Percentiles rank a stretch among this genome's conserved stretches.
Conservation (phyloP, 2,797 vertebrate genomes). For the Acomys russatus region DNA sequence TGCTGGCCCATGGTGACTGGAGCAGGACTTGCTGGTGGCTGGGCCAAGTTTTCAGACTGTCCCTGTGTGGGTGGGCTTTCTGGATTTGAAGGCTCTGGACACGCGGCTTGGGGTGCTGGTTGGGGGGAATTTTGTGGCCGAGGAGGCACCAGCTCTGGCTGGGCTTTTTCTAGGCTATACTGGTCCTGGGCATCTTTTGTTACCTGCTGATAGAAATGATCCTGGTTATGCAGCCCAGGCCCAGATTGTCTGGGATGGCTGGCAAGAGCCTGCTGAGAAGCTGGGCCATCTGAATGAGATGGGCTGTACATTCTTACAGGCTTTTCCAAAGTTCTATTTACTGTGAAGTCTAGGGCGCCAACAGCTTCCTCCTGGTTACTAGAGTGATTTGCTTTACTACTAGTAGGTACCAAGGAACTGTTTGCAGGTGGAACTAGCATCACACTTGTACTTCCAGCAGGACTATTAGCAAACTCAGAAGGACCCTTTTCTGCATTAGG, state of each 20-base stretch:
- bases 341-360: constrained; percentile 93
- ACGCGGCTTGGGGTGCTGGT: constrained; percentile 73
- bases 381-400: constrained; percentile 84
- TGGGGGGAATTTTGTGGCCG: constrained; percentile 79
- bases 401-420: constrained; percentile 78
- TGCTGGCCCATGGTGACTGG: constrained; percentile 80
- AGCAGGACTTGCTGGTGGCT: constrained; percentile 73
- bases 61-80: constrained; percentile 77
- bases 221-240: constrained; percentile 87
- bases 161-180: constrained; percentile 83
- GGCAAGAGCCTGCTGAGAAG: constrained; percentile 83
- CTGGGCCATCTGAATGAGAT: constrained; percentile 74
- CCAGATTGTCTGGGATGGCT: constrained; percentile 63
- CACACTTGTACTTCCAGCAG: constrained; percentile 72
- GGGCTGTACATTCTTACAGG: constrained; percentile 78
- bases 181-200: constrained; percentile 93
- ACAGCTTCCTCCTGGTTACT: constrained; percentile 80
- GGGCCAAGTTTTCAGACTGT: constrained; percentile 73
- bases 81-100: constrained; percentile 75
- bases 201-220: constrained; percentile 97
- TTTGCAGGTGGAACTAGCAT: constrained; percentile 80
- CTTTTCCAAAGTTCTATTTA: constrained; percentile 89
- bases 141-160: constrained; percentile 63
- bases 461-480: constrained; percentile 80
- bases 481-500: constrained; percentile 81